A percentile compares a stretch with the other conserved stretches of the same genome.
Evolutionary conservation across 2,797 vertebrate genomes (phyloP).

Genomic region (Chromobotia macracanthus): DNA sequence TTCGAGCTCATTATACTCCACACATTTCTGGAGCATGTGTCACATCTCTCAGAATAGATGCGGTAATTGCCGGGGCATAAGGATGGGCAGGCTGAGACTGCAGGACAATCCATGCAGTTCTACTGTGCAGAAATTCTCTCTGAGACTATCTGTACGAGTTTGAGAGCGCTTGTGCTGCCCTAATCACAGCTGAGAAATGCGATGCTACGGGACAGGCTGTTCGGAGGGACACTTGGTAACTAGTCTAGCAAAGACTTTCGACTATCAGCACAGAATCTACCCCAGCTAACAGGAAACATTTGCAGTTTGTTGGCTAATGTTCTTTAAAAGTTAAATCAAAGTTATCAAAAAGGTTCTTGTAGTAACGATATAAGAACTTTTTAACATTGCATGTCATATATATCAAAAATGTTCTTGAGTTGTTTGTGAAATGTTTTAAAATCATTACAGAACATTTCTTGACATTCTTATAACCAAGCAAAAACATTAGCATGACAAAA

Average conservation of each 20-base stretch:
- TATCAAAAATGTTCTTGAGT: too few relatives aligned
- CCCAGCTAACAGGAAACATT: too few relatives aligned
- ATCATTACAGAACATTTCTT: too few relatives aligned
- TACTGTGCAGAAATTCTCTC: conserved; percentile 12
- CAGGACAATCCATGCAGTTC: conserved; percentile 38
- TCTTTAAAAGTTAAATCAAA: too few relatives aligned
- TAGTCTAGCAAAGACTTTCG: neutral
- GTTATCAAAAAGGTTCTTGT: too few relatives aligned
- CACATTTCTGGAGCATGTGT: conserved; percentile 50
- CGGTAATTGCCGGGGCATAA: conserved; percentile 51
- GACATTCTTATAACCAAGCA: too few relatives aligned
- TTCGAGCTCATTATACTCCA: conserved; percentile 47
- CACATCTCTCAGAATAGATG: conserved; percentile 49
- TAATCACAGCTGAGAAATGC: conserved; percentile 21
- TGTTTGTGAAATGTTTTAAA: too few relatives aligned
- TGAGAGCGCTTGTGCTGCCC: neutral
- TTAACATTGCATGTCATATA: too few relatives aligned
- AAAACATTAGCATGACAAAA: too few relatives aligned
- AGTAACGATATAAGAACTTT: too few relatives aligned
- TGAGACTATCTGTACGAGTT: neutral
- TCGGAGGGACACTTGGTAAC: conserved; percentile 22
- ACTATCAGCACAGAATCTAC: neutral
- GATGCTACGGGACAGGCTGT: neutral
- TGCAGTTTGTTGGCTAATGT: too few relatives aligned
- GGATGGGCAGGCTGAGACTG: conserved; percentile 37